Base-by-base conservation (phyloP, 1,140 invertebrate species). In the Plodia interpunctella region DNA sequence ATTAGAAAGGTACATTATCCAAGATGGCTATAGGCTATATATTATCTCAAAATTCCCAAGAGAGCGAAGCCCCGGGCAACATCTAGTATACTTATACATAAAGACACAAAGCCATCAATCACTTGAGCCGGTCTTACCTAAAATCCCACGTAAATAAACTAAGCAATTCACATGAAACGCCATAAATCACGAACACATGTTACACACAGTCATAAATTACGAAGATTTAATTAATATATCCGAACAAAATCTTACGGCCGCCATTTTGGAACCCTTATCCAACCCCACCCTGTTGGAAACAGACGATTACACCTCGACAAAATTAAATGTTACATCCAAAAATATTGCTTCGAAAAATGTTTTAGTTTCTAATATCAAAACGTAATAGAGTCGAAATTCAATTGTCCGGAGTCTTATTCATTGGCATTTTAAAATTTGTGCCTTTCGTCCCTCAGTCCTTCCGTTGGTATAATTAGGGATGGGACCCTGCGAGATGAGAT, bases 151-250 rank as follows among this genome's bases (percentile, higher is more conserved):
- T 44, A 44, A 44, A 44, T n/a, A 44, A 44, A 44, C 38, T 44
- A 44, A 44, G 38, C 38, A 44, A 44, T 44, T 15, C 15, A 44
- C 38, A 15, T 17, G n/a, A 70, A 83, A 78, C 80, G 76, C 77
- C 69, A 85, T 88, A 82, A 83, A 88, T 88, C 80, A 85, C 53
- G 70, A 63, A 68, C 63, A 72, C 70, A 77, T 78, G 78, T 62
- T 71, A 71, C 74, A 67, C 71, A 62, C 71, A 65, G 71, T 66
- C 77, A 86, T 88, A 88, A 87, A 88, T 88, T 80, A 88, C 77
- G 76, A 88, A 87, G 84, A 87, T 87, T 88, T 86, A 88, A 87
- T 88, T 84, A 88, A 85, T 86, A 81, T 79, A 75, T 74, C 78
- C 74, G 79, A 80, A 86, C 83, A 74, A 87, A 88, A 88, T 88